Evolutionary conservation across 2,113 vertebrate species (phyloP).

Genomic region (Lepus americanus): DNA sequence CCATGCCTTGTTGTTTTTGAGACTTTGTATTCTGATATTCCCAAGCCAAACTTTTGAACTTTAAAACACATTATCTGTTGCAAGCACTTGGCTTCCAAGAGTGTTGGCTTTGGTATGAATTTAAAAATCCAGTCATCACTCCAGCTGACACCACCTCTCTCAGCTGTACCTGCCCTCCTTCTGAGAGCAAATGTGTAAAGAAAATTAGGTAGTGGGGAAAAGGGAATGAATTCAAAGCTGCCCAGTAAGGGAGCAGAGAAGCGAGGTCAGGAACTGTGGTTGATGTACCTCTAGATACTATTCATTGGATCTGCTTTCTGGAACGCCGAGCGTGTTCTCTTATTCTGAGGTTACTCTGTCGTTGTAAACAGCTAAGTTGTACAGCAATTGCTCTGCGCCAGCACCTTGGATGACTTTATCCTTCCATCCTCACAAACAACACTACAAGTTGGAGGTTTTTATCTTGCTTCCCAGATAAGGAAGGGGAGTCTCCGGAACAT

Average conservation of each 20-base stretch:
- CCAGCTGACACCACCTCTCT: background rate
- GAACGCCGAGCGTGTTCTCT: background rate
- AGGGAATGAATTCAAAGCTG: background rate
- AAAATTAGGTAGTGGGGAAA: background rate
- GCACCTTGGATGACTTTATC: slow-evolving; percentile 35
- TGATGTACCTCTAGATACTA: background rate
- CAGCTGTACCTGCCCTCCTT: background rate
- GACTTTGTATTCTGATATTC: background rate
- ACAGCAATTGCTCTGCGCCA: background rate
- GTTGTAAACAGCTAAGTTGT: background rate
- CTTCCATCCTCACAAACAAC: slow-evolving; percentile 14
- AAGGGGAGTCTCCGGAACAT: slow-evolving; percentile 48
- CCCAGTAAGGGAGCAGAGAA: background rate
- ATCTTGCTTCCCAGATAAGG: slow-evolving; percentile 65
- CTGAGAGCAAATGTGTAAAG: background rate
- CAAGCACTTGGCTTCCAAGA: slow-evolving; percentile 46
- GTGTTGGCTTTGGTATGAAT: background rate
- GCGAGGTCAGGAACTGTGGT: background rate
- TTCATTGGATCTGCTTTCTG: background rate
- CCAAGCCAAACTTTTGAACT: slow-evolving; percentile 49
- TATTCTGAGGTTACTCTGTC: slow-evolving; percentile 16
- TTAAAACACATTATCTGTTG: background rate
- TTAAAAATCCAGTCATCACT: slow-evolving; percentile 48
- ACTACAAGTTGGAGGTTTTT: slow-evolving; percentile 8
- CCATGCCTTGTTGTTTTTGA: background rate